Evolutionary conservation across 2,888 invertebrate species (phyloP).

Genomic region (Cyaniris semiargus): DNA sequence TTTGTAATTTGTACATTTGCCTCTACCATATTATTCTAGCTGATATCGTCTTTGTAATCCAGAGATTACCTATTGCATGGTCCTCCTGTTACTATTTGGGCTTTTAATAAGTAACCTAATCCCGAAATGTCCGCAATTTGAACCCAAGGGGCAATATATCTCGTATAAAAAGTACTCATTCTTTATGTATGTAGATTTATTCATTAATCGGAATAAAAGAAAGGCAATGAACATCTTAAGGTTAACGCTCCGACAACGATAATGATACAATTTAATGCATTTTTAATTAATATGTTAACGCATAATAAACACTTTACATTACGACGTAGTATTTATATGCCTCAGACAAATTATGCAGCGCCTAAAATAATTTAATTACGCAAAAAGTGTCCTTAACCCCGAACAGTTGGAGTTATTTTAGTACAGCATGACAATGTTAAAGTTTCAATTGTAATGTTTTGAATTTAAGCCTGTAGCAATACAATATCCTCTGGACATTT

Average conservation of each 20-base stretch:
- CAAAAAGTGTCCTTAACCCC: slow-evolving; percentile 9
- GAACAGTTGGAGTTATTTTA: background rate
- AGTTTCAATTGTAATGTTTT: background rate
- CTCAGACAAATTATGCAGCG: background rate
- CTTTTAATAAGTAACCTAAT: too few species aligned
- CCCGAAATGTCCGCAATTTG: too few species aligned
- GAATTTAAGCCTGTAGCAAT: too few species aligned
- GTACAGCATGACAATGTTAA: background rate
- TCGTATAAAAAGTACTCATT: background rate
- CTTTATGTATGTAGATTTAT: background rate
- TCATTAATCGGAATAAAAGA: background rate
- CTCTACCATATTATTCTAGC: background rate
- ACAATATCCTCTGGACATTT: too few species aligned
- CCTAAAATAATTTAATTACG: background rate
- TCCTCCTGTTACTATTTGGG: too few species aligned
- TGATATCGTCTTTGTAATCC: background rate
- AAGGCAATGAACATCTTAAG: background rate
- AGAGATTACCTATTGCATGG: too few species aligned
- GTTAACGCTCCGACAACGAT: background rate
- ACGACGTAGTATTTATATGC: background rate
- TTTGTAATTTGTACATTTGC: background rate
- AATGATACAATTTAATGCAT: slow-evolving; percentile 1
- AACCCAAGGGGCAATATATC: too few species aligned
- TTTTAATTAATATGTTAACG: background rate
- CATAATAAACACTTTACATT: background rate